A percentile compares a stretch with the other conserved stretches of the same genome.
These are phyloP conservation scores for Elymnias hypermnestra DNA, from an alignment of 1,140 invertebrate species.

Conservation along the genomic window DNA sequence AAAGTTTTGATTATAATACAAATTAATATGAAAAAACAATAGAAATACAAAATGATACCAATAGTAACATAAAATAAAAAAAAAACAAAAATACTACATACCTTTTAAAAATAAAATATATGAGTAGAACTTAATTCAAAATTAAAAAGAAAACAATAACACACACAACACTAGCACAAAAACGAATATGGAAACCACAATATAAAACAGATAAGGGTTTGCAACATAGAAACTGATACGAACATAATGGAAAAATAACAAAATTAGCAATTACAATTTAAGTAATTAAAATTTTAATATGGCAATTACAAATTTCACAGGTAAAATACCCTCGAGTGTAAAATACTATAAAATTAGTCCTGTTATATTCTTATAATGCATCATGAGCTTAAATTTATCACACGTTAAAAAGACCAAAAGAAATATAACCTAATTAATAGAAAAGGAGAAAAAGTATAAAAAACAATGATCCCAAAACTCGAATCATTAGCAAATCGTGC, in stretches of 20 bases:
- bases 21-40: conserved; percentile 2
- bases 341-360: no score
- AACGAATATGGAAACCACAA: no score
- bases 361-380: no score
- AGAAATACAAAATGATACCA: not conserved
- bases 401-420: no score
- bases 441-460: not conserved
- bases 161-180: conserved; percentile 2
- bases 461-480: not conserved
- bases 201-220: not conserved
- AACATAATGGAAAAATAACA: not conserved
- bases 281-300: no score
- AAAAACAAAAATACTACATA: conserved; percentile 17
- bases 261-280: no score
- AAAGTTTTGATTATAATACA: not conserved
- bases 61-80: conserved; percentile 10
- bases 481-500: no score
- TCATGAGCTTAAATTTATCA: no score
- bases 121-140: conserved; percentile 1
- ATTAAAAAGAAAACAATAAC: not conserved
- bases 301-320: no score
- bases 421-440: no score
- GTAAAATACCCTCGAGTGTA: no score
- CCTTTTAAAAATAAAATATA: conserved; percentile 13
- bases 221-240: not conserved